Percentiles rank a stretch among this genome's conserved stretches.
phyloP scores from a whole-genome alignment of 64 coral and sea anemone genomes.

The Astreopora myriophthalma region DNA sequence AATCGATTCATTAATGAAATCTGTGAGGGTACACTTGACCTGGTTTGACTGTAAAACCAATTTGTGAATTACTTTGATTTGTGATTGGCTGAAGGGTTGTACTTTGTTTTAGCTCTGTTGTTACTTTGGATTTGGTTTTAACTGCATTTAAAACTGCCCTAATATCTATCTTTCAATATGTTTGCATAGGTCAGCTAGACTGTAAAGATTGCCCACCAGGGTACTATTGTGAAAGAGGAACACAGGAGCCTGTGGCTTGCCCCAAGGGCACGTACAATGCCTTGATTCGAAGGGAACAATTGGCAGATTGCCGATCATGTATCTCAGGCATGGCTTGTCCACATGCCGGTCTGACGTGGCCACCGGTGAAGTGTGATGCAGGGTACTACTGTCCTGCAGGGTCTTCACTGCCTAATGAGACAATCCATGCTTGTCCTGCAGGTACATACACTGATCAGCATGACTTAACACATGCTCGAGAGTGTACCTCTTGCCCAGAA shows the following conservation, averaged over 20 bases:
- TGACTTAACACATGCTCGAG: slow-evolving; percentile 82
- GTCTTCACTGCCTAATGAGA: slow-evolving; percentile 85
- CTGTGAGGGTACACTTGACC: too few species aligned
- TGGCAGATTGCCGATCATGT: slow-evolving; percentile 73
- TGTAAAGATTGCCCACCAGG: slow-evolving; percentile 80
- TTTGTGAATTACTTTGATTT: too few species aligned
- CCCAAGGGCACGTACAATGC: slow-evolving; percentile 74
- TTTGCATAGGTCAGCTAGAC: slow-evolving; percentile 52
- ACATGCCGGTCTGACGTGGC: slow-evolving; percentile 64
- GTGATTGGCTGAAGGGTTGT: too few species aligned
- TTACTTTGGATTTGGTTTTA: too few species aligned
- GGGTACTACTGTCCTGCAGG: slow-evolving; percentile 88
- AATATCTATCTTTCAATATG: background rate
- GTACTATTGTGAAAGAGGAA: slow-evolving; percentile 65
- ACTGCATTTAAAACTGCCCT: too few species aligned
- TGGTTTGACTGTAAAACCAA: too few species aligned
- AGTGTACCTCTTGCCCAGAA: slow-evolving; percentile 91
- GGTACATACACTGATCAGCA: slow-evolving; percentile 95
- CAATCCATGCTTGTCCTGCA: slow-evolving; percentile 76
- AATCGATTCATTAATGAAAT: too few species aligned
- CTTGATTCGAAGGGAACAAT: background rate
- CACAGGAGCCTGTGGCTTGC: slow-evolving; percentile 63
- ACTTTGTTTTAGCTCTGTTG: too few species aligned
- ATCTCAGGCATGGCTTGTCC: slow-evolving; percentile 95
- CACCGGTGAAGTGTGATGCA: slow-evolving; percentile 85